Evolutionary conservation across 2,888 invertebrate species (phyloP), one percentile per base, ranked within the genome.

Genomic region (Netelia fuscicornis): DNA sequence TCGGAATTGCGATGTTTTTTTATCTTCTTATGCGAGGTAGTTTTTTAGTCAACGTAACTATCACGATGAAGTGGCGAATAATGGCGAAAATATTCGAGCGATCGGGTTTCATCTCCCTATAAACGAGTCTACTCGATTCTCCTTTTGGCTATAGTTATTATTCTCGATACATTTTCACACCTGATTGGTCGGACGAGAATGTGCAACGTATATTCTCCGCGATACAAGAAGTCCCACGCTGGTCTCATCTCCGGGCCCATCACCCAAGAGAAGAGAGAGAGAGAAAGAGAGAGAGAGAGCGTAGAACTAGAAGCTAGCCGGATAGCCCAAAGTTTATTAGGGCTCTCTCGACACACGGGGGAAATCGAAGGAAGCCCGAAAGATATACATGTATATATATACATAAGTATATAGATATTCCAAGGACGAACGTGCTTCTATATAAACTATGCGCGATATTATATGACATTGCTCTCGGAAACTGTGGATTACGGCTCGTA

Each of bases 251-350:
- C 37, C 8, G 6, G 37, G 37, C 37, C 6, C 37, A 37, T 37
- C 6, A n/a, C 13, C 23, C 62, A 52, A 48, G 75, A 37, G 62
- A 54, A 42, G 75, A 65, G 42, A 54, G 42, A 37, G 42, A 23
- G 54, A 17, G 65, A 76, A 1, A 20, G 3, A 62, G 58, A 17
- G 6, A 37, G 64, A 37, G 75, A 75, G 52, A 8, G 25, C n/a
- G n/a, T 67, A 64, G 48, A 54, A 79, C 76, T 44, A 58, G 54
- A 56, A 77, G 76, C 82, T 64, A 65, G 81, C 65, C 76, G 68
- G 71, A 75, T 79, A 67, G 75, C 75, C 79, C 80, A 84, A 85
- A 86, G 86, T 88, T 88, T 87, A 87, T 88, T 88, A 86, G 82
- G 84, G 74, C 83, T 77, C 72, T 79, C 77, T 83, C 65, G 79